Evolutionary conservation across 2,888 invertebrate species (phyloP).

Genomic region (Amphiduros pacificus): DNA sequence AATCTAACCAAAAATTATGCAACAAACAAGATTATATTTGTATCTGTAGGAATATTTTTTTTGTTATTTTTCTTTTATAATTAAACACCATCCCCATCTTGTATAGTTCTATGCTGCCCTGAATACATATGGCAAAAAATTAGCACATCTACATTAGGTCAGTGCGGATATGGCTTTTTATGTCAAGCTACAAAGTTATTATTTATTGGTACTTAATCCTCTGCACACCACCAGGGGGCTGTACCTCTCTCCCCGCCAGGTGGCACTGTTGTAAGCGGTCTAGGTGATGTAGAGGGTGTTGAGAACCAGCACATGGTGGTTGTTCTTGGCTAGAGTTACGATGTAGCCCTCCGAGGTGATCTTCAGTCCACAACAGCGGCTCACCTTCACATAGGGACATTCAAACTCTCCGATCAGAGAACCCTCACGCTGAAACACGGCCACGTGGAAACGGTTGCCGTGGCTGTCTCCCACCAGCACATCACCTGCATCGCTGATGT

Average conservation of each 20-base stretch:
- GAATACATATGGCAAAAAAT: constrained; percentile 15
- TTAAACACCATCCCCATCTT: too few relatives aligned
- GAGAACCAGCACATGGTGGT: constrained; percentile 95
- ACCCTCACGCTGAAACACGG: constrained; percentile 89
- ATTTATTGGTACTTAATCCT: neutral
- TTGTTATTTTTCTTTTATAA: neutral
- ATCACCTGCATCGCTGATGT: constrained; percentile 95
- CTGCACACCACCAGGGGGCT: neutral
- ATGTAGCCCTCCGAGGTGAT: constrained; percentile 96
- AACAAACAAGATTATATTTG: neutral
- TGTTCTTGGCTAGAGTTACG: constrained; percentile 89
- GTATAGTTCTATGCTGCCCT: constrained; percentile 20
- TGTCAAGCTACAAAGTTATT: neutral
- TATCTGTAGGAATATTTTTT: neutral
- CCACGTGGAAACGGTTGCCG: constrained; percentile 96
- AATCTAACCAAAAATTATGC: constrained; percentile 3
- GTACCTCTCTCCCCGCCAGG: neutral
- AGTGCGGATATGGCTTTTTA: constrained; percentile 15
- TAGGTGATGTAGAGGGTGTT: constrained; percentile 58
- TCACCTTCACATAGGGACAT: constrained; percentile 97
- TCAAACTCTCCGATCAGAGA: constrained; percentile 75
- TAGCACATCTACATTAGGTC: constrained; percentile 6
- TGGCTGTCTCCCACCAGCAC: constrained; percentile 96
- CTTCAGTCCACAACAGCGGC: constrained; percentile 95
- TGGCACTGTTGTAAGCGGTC: neutral